Evolutionary conservation across 1,140 invertebrate genomes (phyloP).

Genomic region (Asbolus verrucosus): DNA sequence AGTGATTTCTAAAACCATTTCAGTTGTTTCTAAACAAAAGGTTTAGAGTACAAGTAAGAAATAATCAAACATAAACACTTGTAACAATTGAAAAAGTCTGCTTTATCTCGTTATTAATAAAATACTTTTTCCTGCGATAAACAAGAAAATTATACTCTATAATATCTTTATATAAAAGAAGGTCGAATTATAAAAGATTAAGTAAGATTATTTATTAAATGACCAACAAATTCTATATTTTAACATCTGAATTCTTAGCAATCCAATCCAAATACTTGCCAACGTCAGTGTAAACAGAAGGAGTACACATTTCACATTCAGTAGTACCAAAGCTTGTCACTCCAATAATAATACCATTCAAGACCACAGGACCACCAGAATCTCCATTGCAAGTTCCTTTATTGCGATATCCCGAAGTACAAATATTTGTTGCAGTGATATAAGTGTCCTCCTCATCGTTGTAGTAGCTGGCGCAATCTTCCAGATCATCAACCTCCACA

Average conservation of each 20-base stretch:
- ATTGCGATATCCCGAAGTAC: constrained; percentile 5
- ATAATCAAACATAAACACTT: too few relatives aligned
- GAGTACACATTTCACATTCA: constrained; percentile 67
- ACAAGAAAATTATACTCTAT: too few relatives aligned
- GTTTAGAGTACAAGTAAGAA: too few relatives aligned
- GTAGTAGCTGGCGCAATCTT: constrained; percentile 31
- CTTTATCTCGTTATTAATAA: too few relatives aligned
- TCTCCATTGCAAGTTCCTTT: constrained; percentile 64
- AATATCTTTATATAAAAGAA: too few relatives aligned
- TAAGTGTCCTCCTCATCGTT: constrained; percentile 30
- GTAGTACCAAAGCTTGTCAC: constrained; percentile 66
- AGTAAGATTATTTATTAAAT: too few relatives aligned
- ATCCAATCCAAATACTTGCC: constrained; percentile 69
- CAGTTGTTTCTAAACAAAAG: too few relatives aligned
- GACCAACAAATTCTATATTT: constrained; percentile 11
- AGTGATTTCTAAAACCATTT: too few relatives aligned
- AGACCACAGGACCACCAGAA: constrained; percentile 66
- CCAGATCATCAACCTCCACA: constrained; percentile 19
- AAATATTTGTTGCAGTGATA: constrained; percentile 28
- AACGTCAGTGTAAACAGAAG: constrained; percentile 69
- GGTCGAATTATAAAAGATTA: too few relatives aligned
- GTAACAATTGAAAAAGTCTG: too few relatives aligned
- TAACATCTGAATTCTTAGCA: constrained; percentile 63
- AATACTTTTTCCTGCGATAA: too few relatives aligned
- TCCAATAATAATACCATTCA: constrained; percentile 63